These are phyloP conservation scores for Arctocebus calabarensis DNA, from an alignment of 2,797 vertebrate species.

Conservation along the genomic window DNA sequence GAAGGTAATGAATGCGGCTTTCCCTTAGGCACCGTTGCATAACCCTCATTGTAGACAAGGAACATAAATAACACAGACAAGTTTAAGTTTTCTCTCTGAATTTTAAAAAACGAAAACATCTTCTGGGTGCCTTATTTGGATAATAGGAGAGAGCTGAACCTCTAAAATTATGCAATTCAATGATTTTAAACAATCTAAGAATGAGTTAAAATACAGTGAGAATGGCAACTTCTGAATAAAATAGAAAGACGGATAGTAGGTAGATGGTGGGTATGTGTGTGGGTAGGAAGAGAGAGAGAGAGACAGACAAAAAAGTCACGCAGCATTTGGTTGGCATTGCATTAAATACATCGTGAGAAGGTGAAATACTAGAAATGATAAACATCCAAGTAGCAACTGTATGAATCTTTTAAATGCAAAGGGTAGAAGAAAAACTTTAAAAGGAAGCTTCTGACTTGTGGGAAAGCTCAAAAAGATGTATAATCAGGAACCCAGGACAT, in stretches of 20 bases:
- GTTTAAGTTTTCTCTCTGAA: not conserved
- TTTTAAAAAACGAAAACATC: constrained; percentile 32
- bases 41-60: not conserved
- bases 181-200: not conserved
- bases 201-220: not conserved
- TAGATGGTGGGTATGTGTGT: not conserved
- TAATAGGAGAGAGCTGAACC: not conserved
- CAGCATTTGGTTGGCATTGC: not conserved
- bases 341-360: not conserved
- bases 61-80: not conserved
- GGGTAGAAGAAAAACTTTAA: not conserved
- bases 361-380: not conserved
- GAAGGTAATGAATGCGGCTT: not conserved
- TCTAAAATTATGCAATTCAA: not conserved
- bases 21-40: not conserved
- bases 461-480: not conserved
- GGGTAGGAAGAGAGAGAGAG: not conserved
- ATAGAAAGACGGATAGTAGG: not conserved
- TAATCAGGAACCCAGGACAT: not conserved
- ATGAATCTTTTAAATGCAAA: not conserved
- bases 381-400: not conserved
- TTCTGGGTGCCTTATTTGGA: not conserved
- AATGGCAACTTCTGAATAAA: not conserved
- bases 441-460: not conserved
- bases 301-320: not conserved